Evolutionary conservation across 2,888 invertebrate genomes (phyloP).

Genomic region (Chrysolina oricalcia): DNA sequence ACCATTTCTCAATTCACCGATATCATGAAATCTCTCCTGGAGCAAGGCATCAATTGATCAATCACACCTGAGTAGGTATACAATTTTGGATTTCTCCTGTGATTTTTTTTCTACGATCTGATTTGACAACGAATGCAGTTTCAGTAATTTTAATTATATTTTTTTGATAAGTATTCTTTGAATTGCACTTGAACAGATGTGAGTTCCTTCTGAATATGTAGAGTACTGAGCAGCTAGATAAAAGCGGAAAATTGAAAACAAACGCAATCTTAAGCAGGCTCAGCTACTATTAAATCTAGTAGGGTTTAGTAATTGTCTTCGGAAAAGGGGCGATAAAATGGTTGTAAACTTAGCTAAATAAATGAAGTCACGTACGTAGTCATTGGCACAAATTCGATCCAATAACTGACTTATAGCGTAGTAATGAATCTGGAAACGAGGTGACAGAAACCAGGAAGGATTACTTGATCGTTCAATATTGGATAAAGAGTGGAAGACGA

Average conservation of each 20-base stretch:
- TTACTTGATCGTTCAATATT: background rate
- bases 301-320: slow-evolving; percentile 59
- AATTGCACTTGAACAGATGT: no score
- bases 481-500: background rate
- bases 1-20: no score
- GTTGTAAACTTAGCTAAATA: slow-evolving; percentile 51
- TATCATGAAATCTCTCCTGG: no score
- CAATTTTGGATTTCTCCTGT: no score
- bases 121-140: no score
- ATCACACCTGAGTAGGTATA: no score
- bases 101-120: no score
- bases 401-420: slow-evolving; percentile 1
- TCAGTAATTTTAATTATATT: no score
- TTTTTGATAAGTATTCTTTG: no score
- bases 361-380: slow-evolving; percentile 38
- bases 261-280: background rate
- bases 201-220: background rate
- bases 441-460: slow-evolving; percentile 1
- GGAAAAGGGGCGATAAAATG: slow-evolving; percentile 57
- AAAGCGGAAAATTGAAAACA: no score
- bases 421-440: slow-evolving; percentile 17
- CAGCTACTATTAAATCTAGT: slow-evolving; percentile 34
- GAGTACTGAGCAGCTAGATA: no score
- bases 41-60: no score
- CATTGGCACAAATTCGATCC: slow-evolving; percentile 25